Evolutionary conservation across 2,797 vertebrate genomes (phyloP).

Genomic region (Paguma larvata): DNA sequence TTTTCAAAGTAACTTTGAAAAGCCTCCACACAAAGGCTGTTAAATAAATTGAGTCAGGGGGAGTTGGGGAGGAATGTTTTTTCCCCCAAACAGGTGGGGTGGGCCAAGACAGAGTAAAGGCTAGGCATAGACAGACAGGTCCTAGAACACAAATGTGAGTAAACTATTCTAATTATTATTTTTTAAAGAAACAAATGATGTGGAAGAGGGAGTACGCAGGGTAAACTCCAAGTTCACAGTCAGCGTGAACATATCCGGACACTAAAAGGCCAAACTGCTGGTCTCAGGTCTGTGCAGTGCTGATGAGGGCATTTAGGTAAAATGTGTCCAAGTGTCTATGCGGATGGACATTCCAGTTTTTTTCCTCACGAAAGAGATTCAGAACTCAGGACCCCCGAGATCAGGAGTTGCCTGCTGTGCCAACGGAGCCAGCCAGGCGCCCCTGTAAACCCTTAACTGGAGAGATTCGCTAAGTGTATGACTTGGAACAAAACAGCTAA

Average conservation of each 20-base stretch:
- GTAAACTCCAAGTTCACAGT: background rate
- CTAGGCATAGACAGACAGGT: background rate
- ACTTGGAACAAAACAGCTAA: slow-evolving; percentile 14
- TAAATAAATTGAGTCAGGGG: background rate
- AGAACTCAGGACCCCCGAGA: background rate
- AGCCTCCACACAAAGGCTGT: background rate
- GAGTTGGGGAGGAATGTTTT: slow-evolving; percentile 32
- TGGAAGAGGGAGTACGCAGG: background rate
- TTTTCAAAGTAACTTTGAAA: slow-evolving; percentile 46
- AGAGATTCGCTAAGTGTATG: background rate
- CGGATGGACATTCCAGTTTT: background rate
- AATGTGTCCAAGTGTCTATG: background rate
- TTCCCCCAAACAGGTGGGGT: background rate
- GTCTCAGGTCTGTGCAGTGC: background rate
- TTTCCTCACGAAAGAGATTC: background rate
- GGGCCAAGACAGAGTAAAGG: background rate
- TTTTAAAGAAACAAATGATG: background rate
- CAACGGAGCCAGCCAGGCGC: too few relatives aligned
- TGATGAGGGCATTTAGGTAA: background rate
- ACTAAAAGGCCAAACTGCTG: background rate
- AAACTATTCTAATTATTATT: background rate
- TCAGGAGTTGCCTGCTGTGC: too few relatives aligned
- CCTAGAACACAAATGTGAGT: background rate
- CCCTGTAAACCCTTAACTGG: slow-evolving; percentile 9
- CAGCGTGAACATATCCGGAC: background rate